A percentile compares a stretch with the other conserved stretches of the same genome.
Evolutionary conservation across 2,797 vertebrate species (phyloP).

Genomic region (Leptatherina wallacei): DNA sequence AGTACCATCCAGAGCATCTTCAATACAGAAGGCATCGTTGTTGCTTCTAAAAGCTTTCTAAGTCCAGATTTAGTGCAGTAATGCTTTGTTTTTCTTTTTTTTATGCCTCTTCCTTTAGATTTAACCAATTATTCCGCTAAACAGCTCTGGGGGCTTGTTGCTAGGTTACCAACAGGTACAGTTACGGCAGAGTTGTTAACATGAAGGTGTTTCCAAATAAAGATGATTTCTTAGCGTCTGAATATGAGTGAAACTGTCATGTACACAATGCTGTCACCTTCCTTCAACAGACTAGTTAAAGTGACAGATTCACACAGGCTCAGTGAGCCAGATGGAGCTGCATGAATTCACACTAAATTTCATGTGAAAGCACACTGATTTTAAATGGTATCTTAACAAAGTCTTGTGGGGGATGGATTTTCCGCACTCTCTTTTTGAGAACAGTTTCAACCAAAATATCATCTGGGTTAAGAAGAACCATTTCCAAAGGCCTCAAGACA

Average conservation of each 20-base stretch:
- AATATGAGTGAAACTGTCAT: slow-evolving; percentile 30
- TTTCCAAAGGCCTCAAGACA: slow-evolving; percentile 32
- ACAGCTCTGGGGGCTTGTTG: slow-evolving; percentile 57
- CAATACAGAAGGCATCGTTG: slow-evolving; percentile 13
- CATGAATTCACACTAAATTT: slow-evolving; percentile 63
- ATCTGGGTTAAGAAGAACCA: slow-evolving; percentile 15
- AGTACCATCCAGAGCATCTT: neutral
- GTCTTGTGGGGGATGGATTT: slow-evolving; percentile 4
- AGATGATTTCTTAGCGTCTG: slow-evolving; percentile 53
- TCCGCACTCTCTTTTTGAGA: slow-evolving; percentile 22
- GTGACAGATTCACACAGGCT: slow-evolving; percentile 54
- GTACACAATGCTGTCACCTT: slow-evolving; percentile 38
- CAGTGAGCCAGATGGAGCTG: slow-evolving; percentile 65
- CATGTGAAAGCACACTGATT: slow-evolving; percentile 56
- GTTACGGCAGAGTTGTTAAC: slow-evolving; percentile 34
- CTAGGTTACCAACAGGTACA: slow-evolving; percentile 70
- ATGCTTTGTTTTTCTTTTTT: slow-evolving; percentile 39
- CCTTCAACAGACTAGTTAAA: slow-evolving; percentile 27
- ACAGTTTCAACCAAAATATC: slow-evolving; percentile 32
- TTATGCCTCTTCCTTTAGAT: slow-evolving; percentile 40
- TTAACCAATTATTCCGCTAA: slow-evolving; percentile 60
- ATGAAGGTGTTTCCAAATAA: slow-evolving; percentile 62
- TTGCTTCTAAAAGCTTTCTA: slow-evolving; percentile 38
- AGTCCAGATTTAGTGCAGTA: slow-evolving; percentile 42
- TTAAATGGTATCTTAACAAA: slow-evolving; percentile 41